Percentiles rank a stretch among this genome's conserved stretches.
phyloP scores from a whole-genome alignment of 2,888 invertebrate species.

The Hoplodrina blanda region DNA sequence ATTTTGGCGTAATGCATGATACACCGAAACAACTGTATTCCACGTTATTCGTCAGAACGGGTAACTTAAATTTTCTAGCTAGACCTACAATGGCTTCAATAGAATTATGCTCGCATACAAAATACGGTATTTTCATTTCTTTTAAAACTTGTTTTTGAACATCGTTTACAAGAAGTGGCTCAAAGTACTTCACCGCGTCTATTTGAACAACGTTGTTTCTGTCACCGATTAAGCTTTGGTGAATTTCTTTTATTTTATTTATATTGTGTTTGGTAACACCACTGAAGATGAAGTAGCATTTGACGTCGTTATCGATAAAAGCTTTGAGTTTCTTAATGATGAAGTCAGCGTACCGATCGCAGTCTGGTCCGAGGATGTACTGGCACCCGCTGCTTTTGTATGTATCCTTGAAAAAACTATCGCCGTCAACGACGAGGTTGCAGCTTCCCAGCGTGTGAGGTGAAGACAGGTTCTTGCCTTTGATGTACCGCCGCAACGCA shows the following conservation, averaged over 20 bases:
- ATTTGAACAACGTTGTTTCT: slow-evolving; percentile 1
- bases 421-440: slow-evolving; percentile 53
- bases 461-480: slow-evolving; percentile 6
- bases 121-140: slow-evolving; percentile 65
- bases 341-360: slow-evolving; percentile 50
- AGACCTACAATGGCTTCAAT: slow-evolving; percentile 61
- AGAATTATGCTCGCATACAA: slow-evolving; percentile 63
- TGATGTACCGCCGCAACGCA: slow-evolving; percentile 48
- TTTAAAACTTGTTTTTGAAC: slow-evolving; percentile 63
- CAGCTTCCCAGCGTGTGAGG: slow-evolving; percentile 39
- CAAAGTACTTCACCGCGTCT: slow-evolving; percentile 19
- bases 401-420: slow-evolving; percentile 52
- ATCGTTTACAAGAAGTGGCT: slow-evolving; percentile 54
- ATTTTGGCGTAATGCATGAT: slow-evolving; percentile 50
- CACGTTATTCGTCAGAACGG: slow-evolving; percentile 66
- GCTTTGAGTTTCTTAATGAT: slow-evolving; percentile 31
- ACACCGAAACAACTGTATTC: slow-evolving; percentile 65
- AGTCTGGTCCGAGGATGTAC: slow-evolving; percentile 61
- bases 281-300: slow-evolving; percentile 56
- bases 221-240: slow-evolving; percentile 37
- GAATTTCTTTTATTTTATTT: slow-evolving; percentile 24
- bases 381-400: slow-evolving; percentile 65
- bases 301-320: slow-evolving; percentile 32
- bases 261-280: slow-evolving; percentile 39
- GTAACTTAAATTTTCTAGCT: slow-evolving; percentile 62